phyloP scores from a whole-genome alignment of 2,888 invertebrate genomes.

The Eudemis profundana region DNA sequence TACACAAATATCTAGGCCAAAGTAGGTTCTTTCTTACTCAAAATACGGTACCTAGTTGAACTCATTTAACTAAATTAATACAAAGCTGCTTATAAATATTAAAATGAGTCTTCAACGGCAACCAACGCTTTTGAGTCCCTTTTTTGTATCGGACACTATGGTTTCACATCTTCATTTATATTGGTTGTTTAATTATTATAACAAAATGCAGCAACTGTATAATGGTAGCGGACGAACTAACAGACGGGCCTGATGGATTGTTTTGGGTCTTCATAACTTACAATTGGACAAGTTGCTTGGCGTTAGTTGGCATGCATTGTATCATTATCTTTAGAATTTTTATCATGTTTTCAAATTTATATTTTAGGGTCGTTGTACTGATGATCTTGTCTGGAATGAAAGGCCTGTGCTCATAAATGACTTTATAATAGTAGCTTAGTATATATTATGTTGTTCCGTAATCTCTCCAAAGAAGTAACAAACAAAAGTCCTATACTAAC shows the following conservation, averaged over 20 bases:
- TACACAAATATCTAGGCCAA: neutral
- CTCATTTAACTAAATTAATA: neutral
- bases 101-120: neutral
- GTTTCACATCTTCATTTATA: constrained; percentile 19
- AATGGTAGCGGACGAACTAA: constrained; percentile 47
- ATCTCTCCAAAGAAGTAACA: no score
- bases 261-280: constrained; percentile 46
- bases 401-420: neutral
- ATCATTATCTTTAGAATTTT: constrained; percentile 21
- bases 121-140: neutral
- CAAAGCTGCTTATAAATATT: constrained; percentile 11
- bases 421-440: no score
- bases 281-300: constrained; percentile 34
- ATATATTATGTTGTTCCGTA: no score
- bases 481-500: no score
- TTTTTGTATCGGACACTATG: neutral
- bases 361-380: constrained; percentile 13
- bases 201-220: constrained; percentile 46
- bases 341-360: constrained; percentile 15
- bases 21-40: no score
- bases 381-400: neutral
- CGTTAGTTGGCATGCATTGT: constrained; percentile 35
- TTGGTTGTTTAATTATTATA: constrained; percentile 45
- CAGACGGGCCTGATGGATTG: constrained; percentile 50
- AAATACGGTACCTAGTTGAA: neutral